Conservation (phyloP, 2,113 vertebrate genomes). For the Pelobates fuscus region DNA sequence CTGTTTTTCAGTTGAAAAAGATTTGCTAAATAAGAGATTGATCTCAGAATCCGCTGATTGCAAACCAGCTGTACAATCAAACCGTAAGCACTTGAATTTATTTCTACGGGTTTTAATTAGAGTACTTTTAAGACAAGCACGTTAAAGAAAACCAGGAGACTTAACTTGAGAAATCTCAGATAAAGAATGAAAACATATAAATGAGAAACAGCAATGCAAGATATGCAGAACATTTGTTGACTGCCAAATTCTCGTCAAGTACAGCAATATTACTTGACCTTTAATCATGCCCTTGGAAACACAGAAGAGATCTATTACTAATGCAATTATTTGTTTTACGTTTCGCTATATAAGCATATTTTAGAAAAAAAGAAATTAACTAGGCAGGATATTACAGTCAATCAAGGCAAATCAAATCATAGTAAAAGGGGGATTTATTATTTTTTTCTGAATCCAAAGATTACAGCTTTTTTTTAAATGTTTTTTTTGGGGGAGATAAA, state of each 20-base stretch:
- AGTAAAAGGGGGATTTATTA: no score
- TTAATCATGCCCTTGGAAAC: background rate
- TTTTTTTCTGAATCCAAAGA: no score
- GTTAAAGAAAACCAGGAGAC: background rate
- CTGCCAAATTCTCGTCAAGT: background rate
- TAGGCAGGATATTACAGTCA: no score
- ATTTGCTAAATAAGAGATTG: background rate
- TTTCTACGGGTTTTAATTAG: background rate
- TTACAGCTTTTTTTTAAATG: no score
- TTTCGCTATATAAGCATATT: no score
- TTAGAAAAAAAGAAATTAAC: no score
- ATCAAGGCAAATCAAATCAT: no score
- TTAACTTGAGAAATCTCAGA: background rate
- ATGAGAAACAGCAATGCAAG: background rate
- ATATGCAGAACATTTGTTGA: background rate
- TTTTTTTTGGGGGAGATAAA: no score
- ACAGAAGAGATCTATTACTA: background rate
- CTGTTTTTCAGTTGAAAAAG: background rate
- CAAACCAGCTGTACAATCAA: slow-evolving; percentile 12
- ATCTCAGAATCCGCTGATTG: background rate
- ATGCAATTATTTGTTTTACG: no score
- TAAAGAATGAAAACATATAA: background rate
- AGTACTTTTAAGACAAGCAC: background rate
- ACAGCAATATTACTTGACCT: background rate
- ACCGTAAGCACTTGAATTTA: slow-evolving; percentile 1